A percentile compares a stretch with the other conserved stretches of the same genome.
Evolutionary conservation across 1,140 invertebrate genomes (phyloP).

Genomic region (Plectrocnemia conspersa): DNA sequence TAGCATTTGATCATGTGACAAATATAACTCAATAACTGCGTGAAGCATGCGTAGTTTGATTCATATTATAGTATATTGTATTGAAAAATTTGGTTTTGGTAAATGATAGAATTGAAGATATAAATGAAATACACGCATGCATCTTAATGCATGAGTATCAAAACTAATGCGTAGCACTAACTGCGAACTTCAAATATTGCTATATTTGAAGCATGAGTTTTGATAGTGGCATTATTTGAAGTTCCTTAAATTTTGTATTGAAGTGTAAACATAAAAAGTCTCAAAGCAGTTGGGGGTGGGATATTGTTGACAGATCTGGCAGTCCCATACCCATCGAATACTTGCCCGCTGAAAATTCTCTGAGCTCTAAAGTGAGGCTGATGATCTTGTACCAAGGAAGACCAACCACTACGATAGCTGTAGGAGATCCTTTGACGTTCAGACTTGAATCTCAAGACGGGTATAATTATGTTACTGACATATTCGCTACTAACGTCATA

Average conservation of each 20-base stretch:
- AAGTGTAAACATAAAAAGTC: conserved; percentile 32
- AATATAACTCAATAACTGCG: neutral
- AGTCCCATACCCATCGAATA: conserved; percentile 89
- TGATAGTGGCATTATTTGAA: conserved; percentile 24
- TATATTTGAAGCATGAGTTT: neutral
- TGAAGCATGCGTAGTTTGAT: neutral
- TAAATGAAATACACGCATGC: neutral
- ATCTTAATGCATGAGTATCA: conserved; percentile 30
- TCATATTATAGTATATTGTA: neutral
- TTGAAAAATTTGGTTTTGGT: neutral
- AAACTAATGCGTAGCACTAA: conserved; percentile 46
- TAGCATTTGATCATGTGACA: conserved; percentile 2
- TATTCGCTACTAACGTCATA: conserved; percentile 91
- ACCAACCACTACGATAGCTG: conserved; percentile 88
- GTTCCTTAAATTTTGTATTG: conserved; percentile 9
- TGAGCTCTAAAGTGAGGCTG: conserved; percentile 80
- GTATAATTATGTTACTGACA: conserved; percentile 82
- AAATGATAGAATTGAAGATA: neutral
- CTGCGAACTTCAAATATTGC: conserved; percentile 46
- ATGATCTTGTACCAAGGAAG: conserved; percentile 83
- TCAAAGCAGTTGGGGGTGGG: conserved; percentile 47
- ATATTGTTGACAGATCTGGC: conserved; percentile 63
- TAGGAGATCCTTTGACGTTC: conserved; percentile 90
- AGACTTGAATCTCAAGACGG: conserved; percentile 83
- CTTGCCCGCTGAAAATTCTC: conserved; percentile 81